phyloP scores from a whole-genome alignment of 1,140 invertebrate genomes.

The Asobara japonica region DNA sequence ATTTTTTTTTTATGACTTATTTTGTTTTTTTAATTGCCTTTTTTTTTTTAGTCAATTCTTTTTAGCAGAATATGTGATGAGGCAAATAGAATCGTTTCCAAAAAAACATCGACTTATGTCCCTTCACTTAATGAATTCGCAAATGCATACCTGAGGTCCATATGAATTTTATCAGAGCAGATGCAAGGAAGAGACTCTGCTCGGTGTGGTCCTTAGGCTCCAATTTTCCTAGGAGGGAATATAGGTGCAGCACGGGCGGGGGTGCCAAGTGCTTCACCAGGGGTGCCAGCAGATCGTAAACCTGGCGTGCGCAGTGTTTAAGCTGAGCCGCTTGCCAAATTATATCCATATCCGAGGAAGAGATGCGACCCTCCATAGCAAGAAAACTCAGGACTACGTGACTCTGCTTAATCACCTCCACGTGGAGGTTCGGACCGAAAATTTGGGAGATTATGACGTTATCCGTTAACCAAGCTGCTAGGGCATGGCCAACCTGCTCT shows the following conservation, averaged over 20 bases:
- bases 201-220: conserved; percentile 93
- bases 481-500: conserved; percentile 82
- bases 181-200: conserved; percentile 90
- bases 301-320: conserved; percentile 93
- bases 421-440: conserved; percentile 95
- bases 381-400: conserved; percentile 93
- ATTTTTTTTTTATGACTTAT: too few relatives aligned
- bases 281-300: conserved; percentile 89
- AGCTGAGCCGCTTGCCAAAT: conserved; percentile 94
- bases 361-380: conserved; percentile 90
- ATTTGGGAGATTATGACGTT: conserved; percentile 94
- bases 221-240: conserved; percentile 82
- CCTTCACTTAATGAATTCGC: too few relatives aligned
- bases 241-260: conserved; percentile 86
- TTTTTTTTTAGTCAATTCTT: too few relatives aligned
- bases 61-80: too few relatives aligned
- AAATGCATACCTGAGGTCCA: conserved; percentile 90
- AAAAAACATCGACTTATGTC: too few relatives aligned
- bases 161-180: conserved; percentile 87
- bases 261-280: conserved; percentile 91
- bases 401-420: conserved; percentile 94
- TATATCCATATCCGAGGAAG: conserved; percentile 89
- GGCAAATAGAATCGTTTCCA: too few relatives aligned
- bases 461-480: conserved; percentile 88
- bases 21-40: too few relatives aligned